Conservation (phyloP, 2,888 invertebrate species). For the Gari tellinella region DNA sequence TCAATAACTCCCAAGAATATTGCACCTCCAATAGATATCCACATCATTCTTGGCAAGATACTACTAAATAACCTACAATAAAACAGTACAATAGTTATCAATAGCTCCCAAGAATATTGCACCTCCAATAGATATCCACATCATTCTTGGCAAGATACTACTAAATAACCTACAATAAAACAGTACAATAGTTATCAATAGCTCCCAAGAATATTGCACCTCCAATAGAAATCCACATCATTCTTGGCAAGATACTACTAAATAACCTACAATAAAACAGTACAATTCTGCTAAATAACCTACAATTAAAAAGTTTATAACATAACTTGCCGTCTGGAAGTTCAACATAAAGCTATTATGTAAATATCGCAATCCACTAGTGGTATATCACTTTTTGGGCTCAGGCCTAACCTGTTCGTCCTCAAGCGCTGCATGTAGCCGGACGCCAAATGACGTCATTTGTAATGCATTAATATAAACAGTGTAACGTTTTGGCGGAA, state of each 20-base stretch:
- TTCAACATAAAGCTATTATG: too few species aligned
- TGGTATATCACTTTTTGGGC: too few species aligned
- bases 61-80: slow-evolving; percentile 92
- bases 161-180: slow-evolving; percentile 90
- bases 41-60: slow-evolving; percentile 91
- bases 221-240: slow-evolving; percentile 94
- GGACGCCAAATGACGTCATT: too few species aligned
- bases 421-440: too few species aligned
- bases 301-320: too few species aligned
- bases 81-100: slow-evolving; percentile 86
- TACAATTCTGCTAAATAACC: too few species aligned
- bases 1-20: slow-evolving; percentile 98
- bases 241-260: slow-evolving; percentile 93
- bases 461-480: too few species aligned
- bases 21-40: slow-evolving; percentile 96
- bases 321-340: too few species aligned
- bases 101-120: slow-evolving; percentile 98
- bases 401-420: too few species aligned
- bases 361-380: too few species aligned
- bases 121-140: slow-evolving; percentile 96
- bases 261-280: slow-evolving; percentile 91
- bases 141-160: slow-evolving; percentile 92
- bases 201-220: slow-evolving; percentile 98
- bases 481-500: too few species aligned
- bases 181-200: too few species aligned